Evolutionary conservation across 2,888 invertebrate species (phyloP).

Genomic region (Caenorhabditis drosophilae): DNA sequence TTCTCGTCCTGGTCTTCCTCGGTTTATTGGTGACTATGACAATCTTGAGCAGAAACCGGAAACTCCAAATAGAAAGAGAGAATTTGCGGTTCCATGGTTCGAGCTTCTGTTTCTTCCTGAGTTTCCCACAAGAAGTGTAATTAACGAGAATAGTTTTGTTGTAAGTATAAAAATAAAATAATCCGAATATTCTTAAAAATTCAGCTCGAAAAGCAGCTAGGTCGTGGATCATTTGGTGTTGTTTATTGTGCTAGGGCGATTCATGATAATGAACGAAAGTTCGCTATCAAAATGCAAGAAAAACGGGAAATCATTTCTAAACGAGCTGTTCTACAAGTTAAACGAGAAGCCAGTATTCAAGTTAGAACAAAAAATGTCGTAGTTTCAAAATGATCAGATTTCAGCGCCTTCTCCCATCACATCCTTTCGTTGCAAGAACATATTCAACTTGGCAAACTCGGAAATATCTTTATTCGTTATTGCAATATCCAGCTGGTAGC

Average conservation of each 20-base stretch:
- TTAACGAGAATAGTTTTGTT: slow-evolving; percentile 74
- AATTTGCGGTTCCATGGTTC: slow-evolving; percentile 83
- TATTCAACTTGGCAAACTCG: slow-evolving; percentile 64
- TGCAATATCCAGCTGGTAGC: slow-evolving; percentile 76
- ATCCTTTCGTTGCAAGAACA: slow-evolving; percentile 58
- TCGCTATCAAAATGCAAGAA: slow-evolving; percentile 78
- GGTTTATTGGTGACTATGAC: slow-evolving; percentile 32
- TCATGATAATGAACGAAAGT: slow-evolving; percentile 75
- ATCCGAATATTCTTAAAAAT: slow-evolving; percentile 8
- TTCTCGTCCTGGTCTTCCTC: slow-evolving; percentile 27
- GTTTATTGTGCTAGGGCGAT: slow-evolving; percentile 80
- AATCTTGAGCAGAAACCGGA: slow-evolving; percentile 19
- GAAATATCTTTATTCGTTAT: slow-evolving; percentile 49
- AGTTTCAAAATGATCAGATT: slow-evolving; percentile 6
- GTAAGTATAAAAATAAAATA: slow-evolving; percentile 63
- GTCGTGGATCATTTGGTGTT: slow-evolving; percentile 88
- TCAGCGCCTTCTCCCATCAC: slow-evolving; percentile 50
- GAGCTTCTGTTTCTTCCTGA: slow-evolving; percentile 87
- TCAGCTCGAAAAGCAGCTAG: slow-evolving; percentile 78
- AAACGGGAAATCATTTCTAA: slow-evolving; percentile 34
- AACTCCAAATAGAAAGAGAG: slow-evolving; percentile 5
- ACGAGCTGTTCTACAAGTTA: slow-evolving; percentile 40
- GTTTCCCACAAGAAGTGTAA: slow-evolving; percentile 72
- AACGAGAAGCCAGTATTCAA: slow-evolving; percentile 44
- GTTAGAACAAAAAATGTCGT: slow-evolving; percentile 39